Evolutionary conservation across 2,113 vertebrate genomes (phyloP).

Genomic region (Limnothrissa miodon): DNA sequence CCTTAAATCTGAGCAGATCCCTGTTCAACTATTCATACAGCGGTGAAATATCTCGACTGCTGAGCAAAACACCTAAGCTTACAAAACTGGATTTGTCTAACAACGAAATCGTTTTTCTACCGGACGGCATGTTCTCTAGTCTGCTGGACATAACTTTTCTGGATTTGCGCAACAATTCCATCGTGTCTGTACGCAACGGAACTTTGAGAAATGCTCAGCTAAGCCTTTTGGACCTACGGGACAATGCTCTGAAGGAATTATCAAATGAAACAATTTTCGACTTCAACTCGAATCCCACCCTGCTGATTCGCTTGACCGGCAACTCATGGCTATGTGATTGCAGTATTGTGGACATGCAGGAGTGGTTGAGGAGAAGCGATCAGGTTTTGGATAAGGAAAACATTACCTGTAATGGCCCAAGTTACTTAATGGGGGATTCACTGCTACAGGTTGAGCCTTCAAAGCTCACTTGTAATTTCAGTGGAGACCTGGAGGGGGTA

Average conservation of each 20-base stretch:
- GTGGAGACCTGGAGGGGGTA: constrained; percentile 68
- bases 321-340: constrained; percentile 92
- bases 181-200: constrained; percentile 72
- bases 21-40: constrained; percentile 57
- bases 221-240: constrained; percentile 79
- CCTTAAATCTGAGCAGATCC: constrained; percentile 70
- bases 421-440: constrained; percentile 61
- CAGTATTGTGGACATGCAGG: constrained; percentile 71
- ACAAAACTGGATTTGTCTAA: constrained; percentile 77
- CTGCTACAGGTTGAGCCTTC: constrained; percentile 72
- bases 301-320: constrained; percentile 68
- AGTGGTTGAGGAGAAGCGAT: constrained; percentile 81
- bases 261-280: constrained; percentile 66
- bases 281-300: constrained; percentile 60
- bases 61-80: constrained; percentile 68
- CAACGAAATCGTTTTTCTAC: constrained; percentile 78
- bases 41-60: constrained; percentile 53
- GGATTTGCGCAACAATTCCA: constrained; percentile 84
- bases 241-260: constrained; percentile 78
- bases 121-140: constrained; percentile 60
- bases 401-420: constrained; percentile 76
- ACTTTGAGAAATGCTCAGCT: constrained; percentile 73
- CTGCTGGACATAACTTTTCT: constrained; percentile 73
- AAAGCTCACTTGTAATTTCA: constrained; percentile 72
- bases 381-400: constrained; percentile 67